Percentiles rank a stretch among this genome's conserved stretches.
Conservation (phyloP, 2,113 vertebrate genomes). For the Lagopus leucura region DNA sequence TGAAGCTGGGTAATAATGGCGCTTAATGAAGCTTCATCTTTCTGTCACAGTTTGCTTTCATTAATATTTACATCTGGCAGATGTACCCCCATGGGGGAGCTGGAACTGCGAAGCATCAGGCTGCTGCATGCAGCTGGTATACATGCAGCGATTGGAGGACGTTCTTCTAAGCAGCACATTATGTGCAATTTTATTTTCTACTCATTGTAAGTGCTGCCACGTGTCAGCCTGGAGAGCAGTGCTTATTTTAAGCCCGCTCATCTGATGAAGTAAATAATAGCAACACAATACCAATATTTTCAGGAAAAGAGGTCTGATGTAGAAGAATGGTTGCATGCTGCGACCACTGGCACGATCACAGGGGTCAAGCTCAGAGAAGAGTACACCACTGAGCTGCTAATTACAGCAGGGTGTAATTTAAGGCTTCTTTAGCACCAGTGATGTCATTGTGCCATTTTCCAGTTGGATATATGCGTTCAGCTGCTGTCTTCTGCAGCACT, state of each 20-base stretch:
- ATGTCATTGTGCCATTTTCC: conserved; percentile 23
- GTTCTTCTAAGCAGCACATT: background rate
- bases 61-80: conserved; percentile 67
- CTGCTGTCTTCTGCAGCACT: background rate
- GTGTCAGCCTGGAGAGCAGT: background rate
- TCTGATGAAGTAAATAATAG: background rate
- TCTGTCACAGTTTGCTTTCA: conserved; percentile 32
- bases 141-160: conserved; percentile 42
- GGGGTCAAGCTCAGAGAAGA: background rate
- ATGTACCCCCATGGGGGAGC: conserved; percentile 46
- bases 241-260: conserved; percentile 20
- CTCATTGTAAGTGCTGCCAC: background rate
- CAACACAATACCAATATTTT: background rate
- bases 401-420: conserved; percentile 17
- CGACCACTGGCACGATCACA: background rate
- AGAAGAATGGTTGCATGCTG: background rate
- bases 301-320: background rate
- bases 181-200: conserved; percentile 9
- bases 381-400: background rate
- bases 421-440: background rate
- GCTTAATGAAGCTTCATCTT: conserved; percentile 64
- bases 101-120: conserved; percentile 14
- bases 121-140: conserved; percentile 54
- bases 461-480: background rate
- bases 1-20: conserved; percentile 54